Percentiles rank a stretch among this genome's conserved stretches.
These are phyloP conservation scores for Hoplodrina blanda DNA, from an alignment of 2,888 invertebrate species.

Conservation along the genomic window DNA sequence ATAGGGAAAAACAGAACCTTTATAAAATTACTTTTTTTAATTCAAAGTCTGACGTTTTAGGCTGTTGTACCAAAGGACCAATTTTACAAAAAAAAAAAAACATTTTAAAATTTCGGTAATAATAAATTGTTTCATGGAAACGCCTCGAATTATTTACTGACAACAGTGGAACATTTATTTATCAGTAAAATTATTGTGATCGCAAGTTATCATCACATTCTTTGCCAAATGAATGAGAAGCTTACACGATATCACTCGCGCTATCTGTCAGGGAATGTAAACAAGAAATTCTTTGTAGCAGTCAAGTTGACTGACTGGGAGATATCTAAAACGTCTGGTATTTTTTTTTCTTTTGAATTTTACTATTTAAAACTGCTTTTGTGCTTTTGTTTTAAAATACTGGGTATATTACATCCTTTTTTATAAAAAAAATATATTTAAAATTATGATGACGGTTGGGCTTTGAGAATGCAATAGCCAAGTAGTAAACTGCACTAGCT, in stretches of 20 bases:
- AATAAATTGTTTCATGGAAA: slow-evolving; percentile 12
- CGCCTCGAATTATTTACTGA: slow-evolving; percentile 25
- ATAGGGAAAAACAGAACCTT: too few relatives aligned
- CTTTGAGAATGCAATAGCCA: not conserved
- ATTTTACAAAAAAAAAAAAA: too few relatives aligned
- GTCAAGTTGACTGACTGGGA: slow-evolving; percentile 1
- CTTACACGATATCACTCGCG: slow-evolving; percentile 34
- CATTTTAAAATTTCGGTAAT: too few relatives aligned
- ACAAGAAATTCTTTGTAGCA: slow-evolving; percentile 58
- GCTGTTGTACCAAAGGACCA: too few relatives aligned
- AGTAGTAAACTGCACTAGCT: not conserved
- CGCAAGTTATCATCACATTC: slow-evolving; percentile 49
- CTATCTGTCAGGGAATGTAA: slow-evolving; percentile 61
- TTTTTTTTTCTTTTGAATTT: not conserved
- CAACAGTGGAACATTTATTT: slow-evolving; percentile 13
- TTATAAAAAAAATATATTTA: not conserved
- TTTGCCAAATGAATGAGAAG: slow-evolving; percentile 48
- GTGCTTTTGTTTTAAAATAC: not conserved
- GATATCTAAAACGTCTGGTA: not conserved
- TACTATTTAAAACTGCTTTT: too few relatives aligned
- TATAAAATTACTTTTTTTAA: too few relatives aligned
- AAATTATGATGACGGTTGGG: not conserved
- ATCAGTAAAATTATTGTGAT: slow-evolving; percentile 35
- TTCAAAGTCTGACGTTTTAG: too few relatives aligned
- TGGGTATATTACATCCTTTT: too few relatives aligned